These are phyloP conservation scores for Hemistola chrysoprasaria DNA, from an alignment of 2,888 invertebrate genomes.

Conservation along the genomic window DNA sequence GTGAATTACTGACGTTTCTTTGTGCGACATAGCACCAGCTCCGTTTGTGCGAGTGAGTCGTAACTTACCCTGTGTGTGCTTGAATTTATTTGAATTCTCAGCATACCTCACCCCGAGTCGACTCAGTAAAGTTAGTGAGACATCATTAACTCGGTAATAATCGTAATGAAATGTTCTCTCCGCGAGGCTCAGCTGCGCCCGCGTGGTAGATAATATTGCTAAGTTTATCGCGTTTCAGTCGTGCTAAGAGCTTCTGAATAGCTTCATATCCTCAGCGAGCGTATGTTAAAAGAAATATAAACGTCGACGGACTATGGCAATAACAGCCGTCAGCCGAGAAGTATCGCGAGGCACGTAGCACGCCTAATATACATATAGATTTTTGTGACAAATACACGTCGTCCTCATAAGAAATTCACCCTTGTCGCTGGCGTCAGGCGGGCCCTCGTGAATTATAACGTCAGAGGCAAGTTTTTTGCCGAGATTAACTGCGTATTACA, in stretches of 20 bases:
- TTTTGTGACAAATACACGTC: conserved; percentile 63
- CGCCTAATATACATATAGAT: conserved; percentile 53
- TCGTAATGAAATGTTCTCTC: conserved; percentile 64
- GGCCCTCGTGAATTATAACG: conserved; percentile 68
- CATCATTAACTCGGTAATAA: conserved; percentile 67
- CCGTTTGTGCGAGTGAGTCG: conserved; percentile 40
- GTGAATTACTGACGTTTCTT: conserved; percentile 63
- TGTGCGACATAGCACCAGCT: conserved; percentile 44
- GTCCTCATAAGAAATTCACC: conserved; percentile 70
- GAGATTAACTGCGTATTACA: conserved; percentile 75
- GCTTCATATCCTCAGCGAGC: conserved; percentile 42
- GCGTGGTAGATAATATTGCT: conserved; percentile 49
- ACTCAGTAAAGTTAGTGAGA: conserved; percentile 58
- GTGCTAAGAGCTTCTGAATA: conserved; percentile 42
- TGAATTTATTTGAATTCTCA: conserved; percentile 64
- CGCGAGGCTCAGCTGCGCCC: conserved; percentile 52
- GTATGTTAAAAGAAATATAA: conserved; percentile 40
- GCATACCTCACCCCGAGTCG: conserved; percentile 49
- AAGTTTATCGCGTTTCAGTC: conserved; percentile 56
- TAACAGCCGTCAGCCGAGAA: conserved; percentile 38
- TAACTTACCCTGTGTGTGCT: conserved; percentile 50
- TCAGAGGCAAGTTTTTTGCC: conserved; percentile 66
- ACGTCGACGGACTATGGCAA: conserved; percentile 36
- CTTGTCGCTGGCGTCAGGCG: conserved; percentile 59
- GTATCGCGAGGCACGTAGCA: conserved; percentile 35